Evolutionary conservation across 2,113 vertebrate species (phyloP).

Genomic region (Hydrolagus affinis): DNA sequence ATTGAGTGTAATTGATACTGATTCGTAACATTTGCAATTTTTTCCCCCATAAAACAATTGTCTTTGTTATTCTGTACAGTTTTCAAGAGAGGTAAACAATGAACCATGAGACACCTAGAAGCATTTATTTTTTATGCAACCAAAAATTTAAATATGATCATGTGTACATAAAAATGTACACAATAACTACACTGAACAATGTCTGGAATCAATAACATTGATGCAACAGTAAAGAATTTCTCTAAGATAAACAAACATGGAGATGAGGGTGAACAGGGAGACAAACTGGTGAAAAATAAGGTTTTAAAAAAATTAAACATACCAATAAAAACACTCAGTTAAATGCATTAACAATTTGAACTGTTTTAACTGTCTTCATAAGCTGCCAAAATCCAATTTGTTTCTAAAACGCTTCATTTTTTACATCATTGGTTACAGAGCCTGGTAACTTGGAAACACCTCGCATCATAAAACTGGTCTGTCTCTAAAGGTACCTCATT

Average conservation of each 20-base stretch:
- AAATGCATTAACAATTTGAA: slow-evolving; percentile 53
- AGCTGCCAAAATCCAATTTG: slow-evolving; percentile 63
- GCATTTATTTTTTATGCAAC: slow-evolving; percentile 80
- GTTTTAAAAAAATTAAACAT: slow-evolving; percentile 49
- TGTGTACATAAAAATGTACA: slow-evolving; percentile 65
- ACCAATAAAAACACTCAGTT: slow-evolving; percentile 54
- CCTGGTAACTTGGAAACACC: slow-evolving; percentile 63
- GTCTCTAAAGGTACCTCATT: slow-evolving; percentile 30
- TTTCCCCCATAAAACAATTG: not conserved
- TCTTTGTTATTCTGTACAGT: slow-evolving; percentile 27
- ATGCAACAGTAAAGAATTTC: slow-evolving; percentile 51
- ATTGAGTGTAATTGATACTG: not conserved
- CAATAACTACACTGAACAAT: slow-evolving; percentile 69
- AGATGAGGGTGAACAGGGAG: slow-evolving; percentile 54
- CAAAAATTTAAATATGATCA: slow-evolving; percentile 72
- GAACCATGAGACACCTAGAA: slow-evolving; percentile 67
- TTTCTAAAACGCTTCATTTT: slow-evolving; percentile 56
- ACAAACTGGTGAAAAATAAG: slow-evolving; percentile 55
- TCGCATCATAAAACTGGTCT: slow-evolving; percentile 59
- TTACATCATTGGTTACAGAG: slow-evolving; percentile 67
- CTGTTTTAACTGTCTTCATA: slow-evolving; percentile 59
- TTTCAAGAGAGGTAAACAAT: slow-evolving; percentile 28
- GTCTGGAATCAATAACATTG: slow-evolving; percentile 58
- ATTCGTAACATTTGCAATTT: no score
- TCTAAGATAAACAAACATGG: slow-evolving; percentile 58